These are phyloP conservation scores for Podotricha telesiphe DNA, from an alignment of 2,888 invertebrate species.

Conservation along the genomic window DNA sequence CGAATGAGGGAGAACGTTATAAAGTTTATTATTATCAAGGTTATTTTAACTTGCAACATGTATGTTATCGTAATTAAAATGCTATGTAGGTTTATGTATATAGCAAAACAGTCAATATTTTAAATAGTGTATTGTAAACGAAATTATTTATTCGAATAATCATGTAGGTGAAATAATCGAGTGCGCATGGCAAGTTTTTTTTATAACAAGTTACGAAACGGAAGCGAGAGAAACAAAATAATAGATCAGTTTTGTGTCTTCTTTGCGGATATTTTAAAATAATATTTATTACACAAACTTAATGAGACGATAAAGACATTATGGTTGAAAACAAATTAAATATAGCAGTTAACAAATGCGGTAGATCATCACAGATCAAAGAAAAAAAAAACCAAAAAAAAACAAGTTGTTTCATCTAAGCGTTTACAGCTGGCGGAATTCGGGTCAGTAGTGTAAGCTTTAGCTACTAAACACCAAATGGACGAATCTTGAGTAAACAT, in stretches of 20 bases:
- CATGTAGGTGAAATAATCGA: background rate
- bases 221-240: background rate
- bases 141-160: background rate
- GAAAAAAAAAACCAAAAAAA: slow-evolving; percentile 47
- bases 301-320: slow-evolving; percentile 5
- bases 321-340: slow-evolving; percentile 27
- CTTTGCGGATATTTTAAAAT: background rate
- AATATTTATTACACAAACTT: background rate
- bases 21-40: slow-evolving; percentile 15
- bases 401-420: slow-evolving; percentile 41
- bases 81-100: slow-evolving; percentile 4
- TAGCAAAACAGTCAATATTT: slow-evolving; percentile 1
- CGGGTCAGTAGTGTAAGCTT: slow-evolving; percentile 75
- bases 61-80: slow-evolving; percentile 1
- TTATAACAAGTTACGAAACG: background rate
- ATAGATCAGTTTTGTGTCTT: background rate
- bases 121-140: background rate
- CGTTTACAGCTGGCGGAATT: slow-evolving; percentile 68
- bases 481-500: slow-evolving; percentile 68
- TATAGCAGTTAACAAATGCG: slow-evolving; percentile 17
- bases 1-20: slow-evolving; percentile 8
- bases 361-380: slow-evolving; percentile 44
- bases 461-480: slow-evolving; percentile 67
- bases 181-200: background rate
- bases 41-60: slow-evolving; percentile 1